phyloP scores from a whole-genome alignment of 2,888 invertebrate species.

The Synergus japonicus region DNA sequence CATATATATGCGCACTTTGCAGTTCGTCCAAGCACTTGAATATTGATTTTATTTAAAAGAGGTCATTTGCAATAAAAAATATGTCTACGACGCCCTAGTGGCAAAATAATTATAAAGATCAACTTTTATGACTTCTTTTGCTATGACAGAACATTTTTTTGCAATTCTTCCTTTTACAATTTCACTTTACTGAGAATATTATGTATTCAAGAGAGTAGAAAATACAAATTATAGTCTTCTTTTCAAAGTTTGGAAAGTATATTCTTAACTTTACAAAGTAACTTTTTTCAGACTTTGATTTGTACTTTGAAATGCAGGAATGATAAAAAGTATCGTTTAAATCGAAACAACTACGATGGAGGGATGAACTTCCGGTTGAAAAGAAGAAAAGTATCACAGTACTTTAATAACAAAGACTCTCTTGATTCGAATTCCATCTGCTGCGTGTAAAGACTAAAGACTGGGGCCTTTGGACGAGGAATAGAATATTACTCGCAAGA shows the following conservation, averaged over 20 bases:
- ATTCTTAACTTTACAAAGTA: background rate
- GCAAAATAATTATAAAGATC: background rate
- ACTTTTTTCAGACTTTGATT: background rate
- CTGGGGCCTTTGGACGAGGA: constrained; percentile 28
- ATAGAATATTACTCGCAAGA: constrained; percentile 39
- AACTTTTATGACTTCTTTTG: background rate
- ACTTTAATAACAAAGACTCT: constrained; percentile 26
- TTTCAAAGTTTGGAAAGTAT: too few species aligned
- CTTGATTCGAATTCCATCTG: constrained; percentile 38
- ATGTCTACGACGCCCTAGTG: background rate
- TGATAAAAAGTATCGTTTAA: constrained; percentile 24
- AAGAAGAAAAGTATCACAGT: constrained; percentile 16
- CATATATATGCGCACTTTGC: constrained; percentile 1
- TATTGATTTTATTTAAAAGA: constrained; percentile 23
- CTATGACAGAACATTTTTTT: background rate
- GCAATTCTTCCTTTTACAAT: background rate
- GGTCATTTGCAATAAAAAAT: background rate
- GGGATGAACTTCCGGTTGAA: constrained; percentile 25
- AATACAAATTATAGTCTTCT: too few species aligned
- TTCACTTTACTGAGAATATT: background rate
- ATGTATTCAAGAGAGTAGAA: too few species aligned
- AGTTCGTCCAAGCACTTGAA: constrained; percentile 11
- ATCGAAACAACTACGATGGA: constrained; percentile 5
- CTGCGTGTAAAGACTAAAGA: constrained; percentile 32
- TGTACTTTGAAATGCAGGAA: background rate